Conservation (phyloP, 2,888 invertebrate species). For the Cylloceria caligata region DNA sequence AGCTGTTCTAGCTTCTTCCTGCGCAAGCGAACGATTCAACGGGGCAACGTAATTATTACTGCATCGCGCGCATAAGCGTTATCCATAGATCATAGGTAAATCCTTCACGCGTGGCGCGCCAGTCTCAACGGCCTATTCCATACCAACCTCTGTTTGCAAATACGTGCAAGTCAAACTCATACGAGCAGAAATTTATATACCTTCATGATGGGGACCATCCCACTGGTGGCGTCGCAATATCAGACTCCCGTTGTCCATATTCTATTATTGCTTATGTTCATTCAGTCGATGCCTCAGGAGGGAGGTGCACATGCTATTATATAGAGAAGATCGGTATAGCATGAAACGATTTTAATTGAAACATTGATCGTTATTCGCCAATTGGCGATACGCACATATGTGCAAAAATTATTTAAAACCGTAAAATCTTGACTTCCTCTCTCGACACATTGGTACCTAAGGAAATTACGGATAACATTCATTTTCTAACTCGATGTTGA, state of each 20-base stretch:
- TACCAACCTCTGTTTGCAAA: constrained; percentile 55
- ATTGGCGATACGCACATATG: neutral
- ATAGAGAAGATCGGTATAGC: neutral
- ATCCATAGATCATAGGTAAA: constrained; percentile 74
- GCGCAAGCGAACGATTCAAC: constrained; percentile 32
- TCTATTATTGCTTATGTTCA: constrained; percentile 26
- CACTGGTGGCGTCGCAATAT: neutral
- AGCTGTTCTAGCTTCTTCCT: constrained; percentile 67
- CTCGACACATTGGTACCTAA: too few relatives aligned
- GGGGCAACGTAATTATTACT: constrained; percentile 76
- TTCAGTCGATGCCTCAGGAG: constrained; percentile 9
- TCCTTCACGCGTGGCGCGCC: constrained; percentile 72
- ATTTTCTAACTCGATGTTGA: too few relatives aligned
- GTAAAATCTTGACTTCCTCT: neutral
- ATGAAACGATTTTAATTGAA: neutral
- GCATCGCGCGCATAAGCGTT: constrained; percentile 72
- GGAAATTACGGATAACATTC: neutral
- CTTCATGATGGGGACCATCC: constrained; percentile 41
- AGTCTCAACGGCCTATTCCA: constrained; percentile 68
- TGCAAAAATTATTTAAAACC: neutral
- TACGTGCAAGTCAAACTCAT: neutral
- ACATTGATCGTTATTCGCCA: neutral
- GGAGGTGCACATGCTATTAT: neutral
- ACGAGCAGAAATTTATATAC: constrained; percentile 31
- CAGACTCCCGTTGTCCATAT: neutral